phyloP scores from a whole-genome alignment of 2,888 invertebrate genomes.

The Pollenia amentaria region DNA sequence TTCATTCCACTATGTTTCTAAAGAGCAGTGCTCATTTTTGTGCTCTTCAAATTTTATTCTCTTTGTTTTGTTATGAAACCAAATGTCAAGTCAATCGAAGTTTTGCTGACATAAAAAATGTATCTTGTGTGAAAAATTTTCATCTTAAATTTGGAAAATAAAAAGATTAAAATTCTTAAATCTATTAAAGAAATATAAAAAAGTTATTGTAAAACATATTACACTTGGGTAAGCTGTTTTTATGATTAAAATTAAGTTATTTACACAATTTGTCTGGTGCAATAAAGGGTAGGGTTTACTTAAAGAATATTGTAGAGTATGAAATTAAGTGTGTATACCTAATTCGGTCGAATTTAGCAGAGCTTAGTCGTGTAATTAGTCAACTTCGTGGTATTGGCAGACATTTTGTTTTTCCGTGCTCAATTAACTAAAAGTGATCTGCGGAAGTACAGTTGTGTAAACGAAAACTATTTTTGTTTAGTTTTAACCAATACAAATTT shows the following conservation, averaged over 20 bases:
- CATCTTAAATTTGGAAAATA: conserved; percentile 11
- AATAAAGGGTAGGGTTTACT: conserved; percentile 2
- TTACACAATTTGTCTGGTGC: background rate
- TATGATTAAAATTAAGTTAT: background rate
- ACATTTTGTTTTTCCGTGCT: conserved; percentile 68
- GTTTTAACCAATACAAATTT: too few species aligned
- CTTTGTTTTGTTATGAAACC: conserved; percentile 58
- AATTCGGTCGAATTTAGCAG: background rate
- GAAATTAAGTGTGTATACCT: conserved; percentile 17
- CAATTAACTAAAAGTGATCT: conserved; percentile 55
- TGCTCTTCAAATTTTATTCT: background rate
- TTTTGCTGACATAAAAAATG: conserved; percentile 41
- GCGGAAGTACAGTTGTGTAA: conserved; percentile 70
- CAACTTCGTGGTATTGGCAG: conserved; percentile 42
- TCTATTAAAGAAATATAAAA: background rate
- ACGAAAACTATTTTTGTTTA: background rate
- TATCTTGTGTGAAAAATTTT: conserved; percentile 49
- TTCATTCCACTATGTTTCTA: conserved; percentile 58
- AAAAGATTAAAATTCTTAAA: background rate
- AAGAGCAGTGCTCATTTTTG: conserved; percentile 11
- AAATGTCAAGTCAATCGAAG: conserved; percentile 67
- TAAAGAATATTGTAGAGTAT: background rate
- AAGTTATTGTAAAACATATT: background rate
- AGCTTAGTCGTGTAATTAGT: conserved; percentile 6
- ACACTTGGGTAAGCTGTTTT: conserved; percentile 19